phyloP scores from a whole-genome alignment of 2,888 invertebrate genomes.

The Molorchus minor region DNA sequence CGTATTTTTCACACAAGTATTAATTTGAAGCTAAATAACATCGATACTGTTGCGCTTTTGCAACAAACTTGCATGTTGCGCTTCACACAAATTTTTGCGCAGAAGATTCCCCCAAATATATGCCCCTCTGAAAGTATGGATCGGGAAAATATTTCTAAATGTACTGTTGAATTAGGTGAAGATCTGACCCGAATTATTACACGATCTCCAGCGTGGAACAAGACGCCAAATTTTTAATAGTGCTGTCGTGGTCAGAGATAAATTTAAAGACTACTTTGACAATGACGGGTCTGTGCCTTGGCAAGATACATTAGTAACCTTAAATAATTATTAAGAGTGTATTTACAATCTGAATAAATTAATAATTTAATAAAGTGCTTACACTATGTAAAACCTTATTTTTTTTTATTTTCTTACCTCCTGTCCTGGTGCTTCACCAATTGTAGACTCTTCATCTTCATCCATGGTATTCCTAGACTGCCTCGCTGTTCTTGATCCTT shows the following conservation, averaged over 20 bases:
- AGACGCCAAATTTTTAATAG: background rate
- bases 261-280: no score
- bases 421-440: no score
- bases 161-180: slow-evolving; percentile 29
- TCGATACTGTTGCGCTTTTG: slow-evolving; percentile 31
- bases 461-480: background rate
- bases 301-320: no score
- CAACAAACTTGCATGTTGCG: slow-evolving; percentile 32
- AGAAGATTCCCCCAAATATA: slow-evolving; percentile 18
- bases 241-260: background rate
- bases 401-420: no score
- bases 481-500: background rate
- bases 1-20: slow-evolving; percentile 43
- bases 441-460: background rate
- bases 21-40: slow-evolving; percentile 15
- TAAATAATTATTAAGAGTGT: no score
- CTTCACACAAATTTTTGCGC: slow-evolving; percentile 34
- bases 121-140: slow-evolving; percentile 18
- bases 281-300: no score
- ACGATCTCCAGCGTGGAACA: background rate
- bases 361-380: background rate
- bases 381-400: no score
- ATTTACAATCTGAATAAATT: no score
- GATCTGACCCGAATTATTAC: slow-evolving; percentile 10
- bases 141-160: slow-evolving; percentile 31